Evolutionary conservation across 1,140 invertebrate species (phyloP).

Genomic region (Coenobita brevimanus): DNA sequence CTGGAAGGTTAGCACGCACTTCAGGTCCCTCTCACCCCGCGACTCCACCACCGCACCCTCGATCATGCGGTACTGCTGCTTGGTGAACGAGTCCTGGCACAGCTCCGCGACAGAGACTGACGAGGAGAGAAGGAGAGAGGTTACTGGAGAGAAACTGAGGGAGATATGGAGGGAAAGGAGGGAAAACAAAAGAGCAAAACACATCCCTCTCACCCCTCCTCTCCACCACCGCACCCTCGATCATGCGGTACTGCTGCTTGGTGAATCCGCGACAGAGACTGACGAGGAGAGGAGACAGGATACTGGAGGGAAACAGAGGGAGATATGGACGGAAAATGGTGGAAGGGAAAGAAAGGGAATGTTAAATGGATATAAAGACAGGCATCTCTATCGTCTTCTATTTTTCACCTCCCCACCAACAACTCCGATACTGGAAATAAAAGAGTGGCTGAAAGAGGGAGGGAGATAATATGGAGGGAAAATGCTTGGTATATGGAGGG

Average conservation of each 20-base stretch:
- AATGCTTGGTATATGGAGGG: too few relatives aligned
- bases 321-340: too few relatives aligned
- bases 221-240: conserved; percentile 90
- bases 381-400: conserved; percentile 81
- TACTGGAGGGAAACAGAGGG: too few relatives aligned
- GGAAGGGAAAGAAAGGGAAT: too few relatives aligned
- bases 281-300: not conserved
- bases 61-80: conserved; percentile 89
- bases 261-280: conserved; percentile 76
- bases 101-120: conserved; percentile 72
- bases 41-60: conserved; percentile 92
- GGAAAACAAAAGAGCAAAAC: too few relatives aligned
- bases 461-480: too few relatives aligned
- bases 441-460: too few relatives aligned
- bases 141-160: too few relatives aligned
- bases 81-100: conserved; percentile 90
- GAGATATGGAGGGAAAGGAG: too few relatives aligned
- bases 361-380: conserved; percentile 80
- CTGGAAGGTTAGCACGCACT: conserved; percentile 89
- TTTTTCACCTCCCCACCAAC: too few relatives aligned
- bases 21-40: conserved; percentile 89
- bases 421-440: too few relatives aligned
- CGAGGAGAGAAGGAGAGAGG: not conserved
- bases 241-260: conserved; percentile 88
- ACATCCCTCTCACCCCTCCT: conserved; percentile 91